Conservation (phyloP, 2,888 invertebrate species). For the Teleogryllus oceanicus region DNA sequence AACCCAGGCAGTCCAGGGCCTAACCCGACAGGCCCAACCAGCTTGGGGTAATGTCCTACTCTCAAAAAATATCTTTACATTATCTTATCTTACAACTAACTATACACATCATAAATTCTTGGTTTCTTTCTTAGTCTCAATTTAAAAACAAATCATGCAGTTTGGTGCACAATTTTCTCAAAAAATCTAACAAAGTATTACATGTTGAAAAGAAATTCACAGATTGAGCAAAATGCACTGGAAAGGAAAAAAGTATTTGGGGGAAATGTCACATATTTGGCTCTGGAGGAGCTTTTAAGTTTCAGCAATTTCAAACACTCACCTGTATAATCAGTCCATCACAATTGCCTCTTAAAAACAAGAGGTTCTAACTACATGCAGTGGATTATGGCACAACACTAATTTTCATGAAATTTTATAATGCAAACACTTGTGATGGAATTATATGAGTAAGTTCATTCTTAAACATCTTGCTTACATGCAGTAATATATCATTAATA, state of each 20-base stretch:
- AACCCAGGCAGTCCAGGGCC: not conserved
- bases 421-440: too few relatives aligned
- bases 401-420: too few relatives aligned
- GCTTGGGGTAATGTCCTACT: not conserved
- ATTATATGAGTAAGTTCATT: too few relatives aligned
- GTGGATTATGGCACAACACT: too few relatives aligned
- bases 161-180: slow-evolving; percentile 18
- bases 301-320: too few relatives aligned
- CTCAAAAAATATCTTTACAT: not conserved
- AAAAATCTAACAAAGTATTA: not conserved
- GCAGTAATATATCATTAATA: too few relatives aligned
- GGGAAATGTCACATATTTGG: not conserved
- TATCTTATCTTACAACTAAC: not conserved
- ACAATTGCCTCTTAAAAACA: too few relatives aligned
- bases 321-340: too few relatives aligned
- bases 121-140: not conserved
- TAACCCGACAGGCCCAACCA: not conserved
- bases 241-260: not conserved
- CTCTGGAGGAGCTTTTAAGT: not conserved
- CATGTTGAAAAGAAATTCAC: not conserved
- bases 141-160: slow-evolving; percentile 2
- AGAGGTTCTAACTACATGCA: too few relatives aligned
- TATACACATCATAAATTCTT: slow-evolving; percentile 12
- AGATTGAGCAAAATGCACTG: slow-evolving; percentile 10
- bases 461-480: too few relatives aligned